Evolutionary conservation across 2,113 vertebrate genomes (phyloP).

Genomic region (Willisornis vidua): DNA sequence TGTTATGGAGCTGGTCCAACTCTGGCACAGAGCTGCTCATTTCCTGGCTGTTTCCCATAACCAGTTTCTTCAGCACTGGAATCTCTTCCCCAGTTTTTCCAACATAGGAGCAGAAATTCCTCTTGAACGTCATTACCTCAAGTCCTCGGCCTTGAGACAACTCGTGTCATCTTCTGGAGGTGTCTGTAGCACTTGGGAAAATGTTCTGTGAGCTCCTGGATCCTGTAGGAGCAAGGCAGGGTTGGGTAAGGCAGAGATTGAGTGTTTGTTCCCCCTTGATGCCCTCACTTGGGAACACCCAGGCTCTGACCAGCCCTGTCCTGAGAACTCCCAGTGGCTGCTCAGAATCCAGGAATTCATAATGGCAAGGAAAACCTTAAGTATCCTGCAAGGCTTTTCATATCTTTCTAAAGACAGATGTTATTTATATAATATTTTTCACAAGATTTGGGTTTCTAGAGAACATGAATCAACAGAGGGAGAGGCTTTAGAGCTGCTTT

Average conservation of each 20-base stretch:
- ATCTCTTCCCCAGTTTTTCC: not conserved
- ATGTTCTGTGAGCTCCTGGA: not conserved
- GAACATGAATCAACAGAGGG: not conserved
- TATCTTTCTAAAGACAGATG: not conserved
- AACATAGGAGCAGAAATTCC: not conserved
- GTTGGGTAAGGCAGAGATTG: not conserved
- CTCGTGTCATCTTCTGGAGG: not conserved
- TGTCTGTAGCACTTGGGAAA: not conserved
- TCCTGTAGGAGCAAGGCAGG: not conserved
- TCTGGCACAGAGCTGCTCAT: not conserved
- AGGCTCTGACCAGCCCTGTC: not conserved
- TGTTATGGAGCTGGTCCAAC: not conserved
- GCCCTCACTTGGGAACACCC: accelerated
- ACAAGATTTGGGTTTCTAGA: not conserved
- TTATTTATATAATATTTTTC: not conserved
- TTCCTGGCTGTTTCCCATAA: not conserved
- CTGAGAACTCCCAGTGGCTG: accelerated
- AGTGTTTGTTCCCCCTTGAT: not conserved
- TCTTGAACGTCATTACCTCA: not conserved
- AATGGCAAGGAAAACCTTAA: not conserved
- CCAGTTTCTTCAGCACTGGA: not conserved
- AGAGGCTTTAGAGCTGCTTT: not conserved
- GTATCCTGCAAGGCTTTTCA: not conserved
- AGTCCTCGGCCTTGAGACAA: not conserved
- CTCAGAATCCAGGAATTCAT: not conserved